These are phyloP conservation scores for Stichopus horrens DNA, from an alignment of 53 echinoderm and acorn worm genomes.

Conservation along the genomic window DNA sequence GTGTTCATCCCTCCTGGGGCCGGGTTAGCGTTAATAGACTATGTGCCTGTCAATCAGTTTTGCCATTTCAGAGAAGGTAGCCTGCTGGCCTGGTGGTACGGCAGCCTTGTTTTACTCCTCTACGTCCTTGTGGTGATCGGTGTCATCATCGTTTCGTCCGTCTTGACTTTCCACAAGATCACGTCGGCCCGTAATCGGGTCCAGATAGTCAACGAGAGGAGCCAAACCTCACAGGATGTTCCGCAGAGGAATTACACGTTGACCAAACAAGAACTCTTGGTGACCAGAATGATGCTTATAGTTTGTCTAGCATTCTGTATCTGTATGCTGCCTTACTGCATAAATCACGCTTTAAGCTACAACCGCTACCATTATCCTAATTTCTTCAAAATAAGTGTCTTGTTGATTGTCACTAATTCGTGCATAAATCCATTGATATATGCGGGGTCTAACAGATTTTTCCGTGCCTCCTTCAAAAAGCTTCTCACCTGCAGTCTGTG, in stretches of 20 bases:
- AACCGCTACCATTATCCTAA: not conserved
- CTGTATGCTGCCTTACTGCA: constrained; percentile 22
- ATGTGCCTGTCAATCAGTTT: constrained; percentile 5
- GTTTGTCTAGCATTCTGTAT: constrained; percentile 41
- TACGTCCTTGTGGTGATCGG: constrained; percentile 4
- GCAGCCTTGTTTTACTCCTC: not conserved
- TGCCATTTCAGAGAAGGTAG: constrained; percentile 36
- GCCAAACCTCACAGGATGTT: constrained; percentile 22
- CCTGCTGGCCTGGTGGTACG: constrained; percentile 28
- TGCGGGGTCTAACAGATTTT: constrained; percentile 44
- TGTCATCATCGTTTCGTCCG: constrained; percentile 15
- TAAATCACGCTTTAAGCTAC: constrained; percentile 46
- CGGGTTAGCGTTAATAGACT: not conserved
- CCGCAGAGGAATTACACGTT: not conserved
- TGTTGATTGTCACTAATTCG: constrained; percentile 22
- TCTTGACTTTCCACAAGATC: constrained; percentile 33
- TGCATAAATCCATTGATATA: constrained; percentile 46
- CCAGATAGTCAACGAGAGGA: constrained; percentile 5
- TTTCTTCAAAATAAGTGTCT: not conserved
- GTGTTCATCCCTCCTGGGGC: not conserved
- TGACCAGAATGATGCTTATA: constrained; percentile 31
- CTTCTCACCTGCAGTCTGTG: constrained; percentile 23
- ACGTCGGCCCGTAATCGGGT: constrained; percentile 11
- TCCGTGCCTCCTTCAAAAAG: constrained; percentile 38
- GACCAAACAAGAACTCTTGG: constrained; percentile 35